Percentiles rank a stretch among this genome's conserved stretches.
These are phyloP conservation scores for Rhynchonycteris naso DNA, from an alignment of 2,797 vertebrate species.

Conservation along the genomic window DNA sequence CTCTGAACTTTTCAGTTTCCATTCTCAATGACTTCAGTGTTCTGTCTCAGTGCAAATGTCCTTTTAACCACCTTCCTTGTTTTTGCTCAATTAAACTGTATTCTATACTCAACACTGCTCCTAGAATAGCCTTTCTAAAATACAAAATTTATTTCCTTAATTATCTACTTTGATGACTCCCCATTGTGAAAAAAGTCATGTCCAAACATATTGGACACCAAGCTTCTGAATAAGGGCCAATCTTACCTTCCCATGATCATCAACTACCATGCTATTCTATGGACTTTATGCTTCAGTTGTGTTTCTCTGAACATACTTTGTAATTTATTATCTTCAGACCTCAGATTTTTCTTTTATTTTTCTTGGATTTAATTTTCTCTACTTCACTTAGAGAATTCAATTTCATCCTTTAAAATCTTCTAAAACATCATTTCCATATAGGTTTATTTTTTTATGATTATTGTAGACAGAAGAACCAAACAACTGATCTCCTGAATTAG, in stretches of 20 bases:
- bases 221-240: background rate
- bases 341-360: background rate
- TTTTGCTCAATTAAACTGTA: background rate
- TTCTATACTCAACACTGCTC: background rate
- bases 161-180: background rate
- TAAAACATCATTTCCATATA: background rate
- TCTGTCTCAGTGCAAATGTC: background rate
- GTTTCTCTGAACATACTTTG: slow-evolving; percentile 7
- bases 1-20: background rate
- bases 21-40: background rate
- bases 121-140: slow-evolving; percentile 34
- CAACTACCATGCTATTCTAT: background rate
- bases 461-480: background rate
- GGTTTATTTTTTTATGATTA: background rate
- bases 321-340: background rate
- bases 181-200: background rate
- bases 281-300: background rate
- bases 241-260: background rate
- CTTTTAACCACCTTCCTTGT: background rate
- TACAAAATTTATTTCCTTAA: background rate
- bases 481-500: background rate
- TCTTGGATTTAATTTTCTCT: background rate
- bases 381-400: background rate
- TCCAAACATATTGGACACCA: background rate
- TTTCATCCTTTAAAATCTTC: background rate